Percentiles rank a stretch among this genome's conserved stretches.
Evolutionary conservation across 2,888 invertebrate species (phyloP).

Genomic region (Limnephilus lunatus): DNA sequence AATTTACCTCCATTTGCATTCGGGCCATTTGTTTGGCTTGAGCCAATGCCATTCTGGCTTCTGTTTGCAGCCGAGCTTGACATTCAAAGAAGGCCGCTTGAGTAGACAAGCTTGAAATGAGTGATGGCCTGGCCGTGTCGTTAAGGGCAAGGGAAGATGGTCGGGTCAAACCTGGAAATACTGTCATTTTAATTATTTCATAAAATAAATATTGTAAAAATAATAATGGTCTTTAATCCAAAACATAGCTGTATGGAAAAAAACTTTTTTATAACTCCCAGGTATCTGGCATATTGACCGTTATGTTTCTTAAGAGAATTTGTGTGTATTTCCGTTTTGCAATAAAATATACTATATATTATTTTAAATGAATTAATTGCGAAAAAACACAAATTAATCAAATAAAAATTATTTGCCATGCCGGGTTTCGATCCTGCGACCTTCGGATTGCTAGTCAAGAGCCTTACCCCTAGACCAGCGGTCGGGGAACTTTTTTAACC

Average conservation of each 20-base stretch:
- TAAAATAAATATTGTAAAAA: neutral
- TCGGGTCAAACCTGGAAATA: constrained; percentile 70
- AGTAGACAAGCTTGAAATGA: constrained; percentile 70
- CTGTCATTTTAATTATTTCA: neutral
- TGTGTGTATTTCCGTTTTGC: too few relatives aligned
- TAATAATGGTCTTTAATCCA: too few relatives aligned
- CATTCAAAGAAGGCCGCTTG: constrained; percentile 89
- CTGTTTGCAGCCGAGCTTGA: constrained; percentile 89
- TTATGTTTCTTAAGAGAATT: too few relatives aligned
- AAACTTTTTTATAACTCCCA: neutral
- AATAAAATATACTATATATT: too few relatives aligned
- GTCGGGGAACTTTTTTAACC: too few relatives aligned
- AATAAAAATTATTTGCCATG: too few relatives aligned
- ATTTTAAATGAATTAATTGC: too few relatives aligned
- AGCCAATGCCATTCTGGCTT: constrained; percentile 90
- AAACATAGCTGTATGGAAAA: neutral
- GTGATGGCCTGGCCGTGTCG: constrained; percentile 75
- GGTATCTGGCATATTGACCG: too few relatives aligned
- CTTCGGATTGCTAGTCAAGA: too few relatives aligned
- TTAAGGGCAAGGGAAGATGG: constrained; percentile 74
- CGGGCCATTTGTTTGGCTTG: constrained; percentile 95
- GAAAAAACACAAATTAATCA: too few relatives aligned
- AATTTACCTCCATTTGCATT: constrained; percentile 90
- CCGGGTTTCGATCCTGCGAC: too few relatives aligned
- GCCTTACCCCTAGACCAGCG: too few relatives aligned